Evolutionary conservation across 1,140 invertebrate species (phyloP).

Genomic region (Vanessa tameamea): DNA sequence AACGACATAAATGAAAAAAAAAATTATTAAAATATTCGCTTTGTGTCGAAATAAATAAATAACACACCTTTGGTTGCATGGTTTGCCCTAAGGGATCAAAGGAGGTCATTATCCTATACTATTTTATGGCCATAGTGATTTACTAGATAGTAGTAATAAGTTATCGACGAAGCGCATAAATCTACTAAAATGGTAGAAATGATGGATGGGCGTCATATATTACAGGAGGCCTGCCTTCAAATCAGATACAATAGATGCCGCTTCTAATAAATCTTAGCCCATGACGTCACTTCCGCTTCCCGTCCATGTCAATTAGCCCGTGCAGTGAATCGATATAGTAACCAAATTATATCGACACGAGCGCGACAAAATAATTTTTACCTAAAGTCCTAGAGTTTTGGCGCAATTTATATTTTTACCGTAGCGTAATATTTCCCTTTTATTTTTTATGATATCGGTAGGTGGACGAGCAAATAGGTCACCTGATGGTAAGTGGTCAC

Average conservation of each 20-base stretch:
- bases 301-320: conserved; percentile 32
- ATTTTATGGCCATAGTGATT: background rate
- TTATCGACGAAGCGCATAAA: background rate
- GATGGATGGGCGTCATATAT: conserved; percentile 12
- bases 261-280: conserved; percentile 32
- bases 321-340: conserved; percentile 25
- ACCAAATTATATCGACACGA: conserved; percentile 32
- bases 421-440: background rate
- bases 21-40: too few species aligned
- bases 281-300: conserved; percentile 33
- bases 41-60: too few species aligned
- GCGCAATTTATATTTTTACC: background rate
- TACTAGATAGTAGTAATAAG: background rate
- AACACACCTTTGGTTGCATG: too few species aligned
- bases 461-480: too few species aligned
- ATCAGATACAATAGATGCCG: conserved; percentile 21
- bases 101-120: background rate
- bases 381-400: background rate
- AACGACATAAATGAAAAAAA: too few species aligned
- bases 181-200: conserved; percentile 1
- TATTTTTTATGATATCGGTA: too few species aligned
- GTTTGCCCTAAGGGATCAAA: background rate
- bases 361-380: background rate
- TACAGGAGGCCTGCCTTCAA: background rate
- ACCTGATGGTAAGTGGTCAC: too few species aligned